Evolutionary conservation across 2,888 invertebrate species (phyloP), one percentile per base, ranked within the genome.

Genomic region (Andrena marginata): DNA sequence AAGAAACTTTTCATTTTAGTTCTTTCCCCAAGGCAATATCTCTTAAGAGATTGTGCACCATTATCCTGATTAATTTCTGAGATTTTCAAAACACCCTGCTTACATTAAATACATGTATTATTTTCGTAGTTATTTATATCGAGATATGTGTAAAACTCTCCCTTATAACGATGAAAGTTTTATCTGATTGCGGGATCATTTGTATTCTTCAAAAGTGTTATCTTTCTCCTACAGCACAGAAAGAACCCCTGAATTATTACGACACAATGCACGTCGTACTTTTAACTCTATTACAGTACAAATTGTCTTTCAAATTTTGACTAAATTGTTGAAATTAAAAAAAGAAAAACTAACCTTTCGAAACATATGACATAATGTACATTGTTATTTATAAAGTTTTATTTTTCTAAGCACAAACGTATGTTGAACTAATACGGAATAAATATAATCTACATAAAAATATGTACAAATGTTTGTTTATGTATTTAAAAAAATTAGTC

Each of bases 321-420:
- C 63, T 76, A 75, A 63, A 75, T 79, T 82, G 77, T 77, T 62
- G 23, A 48, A 65, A 56, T 73, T 62, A 48, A 67, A 69, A 69
- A 54, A 26, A 16, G 54, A 2, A 26, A 48, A 54, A 13, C 42
- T 0, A 70, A 68, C 72, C 72, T 84, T 79, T 42, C 59, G 59
- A 29, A 82, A 75, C 59, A 26, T 56, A 51, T 42, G 6, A 56
- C 51, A 23, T 54, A 54, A 72, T 68, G 60, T 81, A 77, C 63
- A 31, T 62, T 65, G 73, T 63, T 84, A 78, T 72, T 77, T 64
- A 72, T 74, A 76, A 62, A 60, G 33, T 78, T 80, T 85, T 85
- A 85, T 87, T 87, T 83, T 87, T 85, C 51, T 85, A 87, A 80
- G 42, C 33, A 72, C 42, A 48, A 33, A 64, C 74, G 59, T 85